A percentile compares a stretch with the other conserved stretches of the same genome.
These are phyloP conservation scores for Drosophila lacteicornis DNA, from an alignment of 1,140 invertebrate genomes.

Conservation along the genomic window DNA sequence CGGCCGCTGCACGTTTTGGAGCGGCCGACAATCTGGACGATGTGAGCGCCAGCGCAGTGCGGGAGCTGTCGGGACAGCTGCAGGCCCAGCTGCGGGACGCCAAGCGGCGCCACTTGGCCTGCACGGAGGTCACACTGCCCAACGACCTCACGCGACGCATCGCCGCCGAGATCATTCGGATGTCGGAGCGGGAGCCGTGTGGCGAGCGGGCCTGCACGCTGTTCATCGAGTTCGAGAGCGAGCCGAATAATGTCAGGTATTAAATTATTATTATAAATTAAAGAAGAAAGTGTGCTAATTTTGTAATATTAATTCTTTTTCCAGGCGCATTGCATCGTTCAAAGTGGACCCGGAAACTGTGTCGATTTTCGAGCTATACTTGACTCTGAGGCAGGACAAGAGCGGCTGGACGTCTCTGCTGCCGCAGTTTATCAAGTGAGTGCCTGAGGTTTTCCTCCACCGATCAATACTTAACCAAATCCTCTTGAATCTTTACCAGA, in stretches of 20 bases:
- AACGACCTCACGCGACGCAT: constrained; percentile 91
- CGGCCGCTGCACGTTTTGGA: constrained; percentile 58
- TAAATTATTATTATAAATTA: too few species aligned
- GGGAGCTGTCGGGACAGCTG: constrained; percentile 88
- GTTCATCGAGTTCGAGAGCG: constrained; percentile 91
- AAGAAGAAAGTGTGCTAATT: neutral
- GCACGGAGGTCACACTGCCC: constrained; percentile 92
- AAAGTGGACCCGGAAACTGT: constrained; percentile 93
- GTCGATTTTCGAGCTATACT: constrained; percentile 93
- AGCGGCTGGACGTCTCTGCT: constrained; percentile 93
- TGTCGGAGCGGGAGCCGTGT: constrained; percentile 94
- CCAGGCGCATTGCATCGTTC: constrained; percentile 87
- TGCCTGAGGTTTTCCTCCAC: constrained; percentile 33
- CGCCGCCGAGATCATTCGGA: constrained; percentile 90
- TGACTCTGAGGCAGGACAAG: constrained; percentile 92
- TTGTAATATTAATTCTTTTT: neutral
- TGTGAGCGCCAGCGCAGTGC: constrained; percentile 79
- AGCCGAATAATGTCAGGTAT: constrained; percentile 86
- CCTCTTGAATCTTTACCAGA: constrained; percentile 84
- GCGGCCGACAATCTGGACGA: constrained; percentile 71
- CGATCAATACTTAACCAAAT: neutral
- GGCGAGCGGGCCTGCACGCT: constrained; percentile 91
- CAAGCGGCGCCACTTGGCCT: constrained; percentile 90
- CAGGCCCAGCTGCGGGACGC: constrained; percentile 91
- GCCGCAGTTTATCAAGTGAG: constrained; percentile 94